A percentile compares a stretch with the other conserved stretches of the same genome.
Conservation (phyloP, 2,113 vertebrate genomes). For the Pygoscelis antarcticus region DNA sequence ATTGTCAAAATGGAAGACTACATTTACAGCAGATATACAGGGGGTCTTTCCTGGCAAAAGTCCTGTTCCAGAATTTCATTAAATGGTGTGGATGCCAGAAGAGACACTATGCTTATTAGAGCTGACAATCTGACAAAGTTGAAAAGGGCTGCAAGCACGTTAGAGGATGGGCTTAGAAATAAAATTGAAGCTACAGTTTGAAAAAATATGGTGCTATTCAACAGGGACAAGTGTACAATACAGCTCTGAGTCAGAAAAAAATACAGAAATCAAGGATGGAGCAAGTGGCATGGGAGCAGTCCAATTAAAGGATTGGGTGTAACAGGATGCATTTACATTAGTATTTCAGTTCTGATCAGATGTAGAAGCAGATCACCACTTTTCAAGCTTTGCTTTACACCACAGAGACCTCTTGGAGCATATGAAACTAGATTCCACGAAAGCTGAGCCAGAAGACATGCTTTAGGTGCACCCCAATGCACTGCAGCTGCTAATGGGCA, state of each 20-base stretch:
- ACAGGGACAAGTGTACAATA: background rate
- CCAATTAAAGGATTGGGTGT: background rate
- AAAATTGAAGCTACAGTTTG: background rate
- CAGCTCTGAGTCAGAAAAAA: background rate
- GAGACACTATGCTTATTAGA: background rate
- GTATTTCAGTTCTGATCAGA: background rate
- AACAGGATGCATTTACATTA: background rate
- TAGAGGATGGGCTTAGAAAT: background rate
- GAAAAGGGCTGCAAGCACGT: conserved; percentile 1
- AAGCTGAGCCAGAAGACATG: background rate
- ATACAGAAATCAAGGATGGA: background rate
- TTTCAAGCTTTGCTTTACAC: background rate
- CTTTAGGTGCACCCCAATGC: background rate
- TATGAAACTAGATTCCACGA: background rate
- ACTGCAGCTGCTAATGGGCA: background rate
- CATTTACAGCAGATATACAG: background rate
- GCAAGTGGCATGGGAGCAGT: background rate
- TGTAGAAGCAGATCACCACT: background rate
- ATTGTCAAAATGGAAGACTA: background rate
- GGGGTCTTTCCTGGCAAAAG: background rate
- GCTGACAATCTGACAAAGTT: conserved; percentile 12
- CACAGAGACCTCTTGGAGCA: background rate
- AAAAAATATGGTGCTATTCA: conserved; percentile 12
- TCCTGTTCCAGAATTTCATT: background rate
- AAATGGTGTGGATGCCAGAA: background rate